A percentile compares a stretch with the other conserved stretches of the same genome.
Conservation (phyloP, 2,888 invertebrate species). For the Ashinkailepas kermadecensis region DNA sequence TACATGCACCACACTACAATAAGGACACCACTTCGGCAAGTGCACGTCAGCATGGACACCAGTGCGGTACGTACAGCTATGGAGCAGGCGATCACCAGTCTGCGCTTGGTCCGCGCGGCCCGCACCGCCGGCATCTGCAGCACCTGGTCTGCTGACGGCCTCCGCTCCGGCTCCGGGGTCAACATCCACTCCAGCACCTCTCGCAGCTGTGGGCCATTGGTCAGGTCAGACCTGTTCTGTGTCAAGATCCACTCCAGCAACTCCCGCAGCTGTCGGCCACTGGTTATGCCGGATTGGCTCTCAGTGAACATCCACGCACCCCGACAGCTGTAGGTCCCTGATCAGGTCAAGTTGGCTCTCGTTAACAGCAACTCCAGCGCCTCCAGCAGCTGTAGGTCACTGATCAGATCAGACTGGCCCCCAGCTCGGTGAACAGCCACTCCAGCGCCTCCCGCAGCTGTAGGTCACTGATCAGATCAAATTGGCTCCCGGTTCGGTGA, state of each 20-base stretch:
- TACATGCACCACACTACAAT: not conserved
- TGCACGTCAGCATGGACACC: not conserved
- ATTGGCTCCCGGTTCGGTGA: no score
- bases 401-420: no score
- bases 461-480: constrained; percentile 21
- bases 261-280: no score
- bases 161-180: constrained; percentile 46
- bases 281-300: no score
- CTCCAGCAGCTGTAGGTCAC: no score
- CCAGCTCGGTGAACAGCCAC: constrained; percentile 47
- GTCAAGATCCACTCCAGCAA: no score
- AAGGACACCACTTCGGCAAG: not conserved
- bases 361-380: constrained; percentile 53
- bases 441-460: constrained; percentile 50
- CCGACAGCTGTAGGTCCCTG: no score
- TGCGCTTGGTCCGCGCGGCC: constrained; percentile 29
- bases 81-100: not conserved
- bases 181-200: constrained; percentile 52
- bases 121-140: constrained; percentile 44
- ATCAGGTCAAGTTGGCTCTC: no score
- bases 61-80: not conserved
- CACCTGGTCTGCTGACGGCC: constrained; percentile 51
- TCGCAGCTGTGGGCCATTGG: constrained; percentile 43
- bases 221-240: no score
- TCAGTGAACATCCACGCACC: no score